Evolutionary conservation across 2,888 invertebrate genomes (phyloP).

Genomic region (Synergus itoensis): DNA sequence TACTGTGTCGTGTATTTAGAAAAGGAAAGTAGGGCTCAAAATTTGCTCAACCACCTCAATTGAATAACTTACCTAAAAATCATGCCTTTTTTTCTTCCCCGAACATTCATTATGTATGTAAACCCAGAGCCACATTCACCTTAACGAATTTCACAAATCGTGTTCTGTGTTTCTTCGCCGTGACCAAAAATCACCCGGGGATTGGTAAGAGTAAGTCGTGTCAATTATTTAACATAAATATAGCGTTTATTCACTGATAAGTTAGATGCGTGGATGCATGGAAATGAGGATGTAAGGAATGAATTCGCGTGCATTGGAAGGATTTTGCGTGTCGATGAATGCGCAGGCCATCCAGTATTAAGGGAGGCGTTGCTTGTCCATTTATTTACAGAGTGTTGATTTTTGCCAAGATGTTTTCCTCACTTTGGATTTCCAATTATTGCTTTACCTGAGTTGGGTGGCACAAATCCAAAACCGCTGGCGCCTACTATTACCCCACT

Average conservation of each 20-base stretch:
- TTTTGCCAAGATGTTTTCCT: constrained; percentile 58
- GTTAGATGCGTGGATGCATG: constrained; percentile 19
- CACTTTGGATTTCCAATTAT: constrained; percentile 56
- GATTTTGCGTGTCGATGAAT: constrained; percentile 23
- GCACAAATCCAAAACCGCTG: constrained; percentile 92
- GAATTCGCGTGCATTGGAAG: neutral
- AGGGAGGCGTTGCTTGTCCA: constrained; percentile 32
- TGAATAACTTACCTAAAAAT: neutral
- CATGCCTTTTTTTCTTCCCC: neutral
- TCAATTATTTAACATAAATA: constrained; percentile 25
- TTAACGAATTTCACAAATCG: neutral
- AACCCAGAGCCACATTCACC: constrained; percentile 1
- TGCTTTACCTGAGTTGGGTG: constrained; percentile 85
- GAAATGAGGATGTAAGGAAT: neutral
- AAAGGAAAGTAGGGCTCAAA: neutral
- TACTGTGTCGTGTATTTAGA: no score
- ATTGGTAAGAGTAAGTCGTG: neutral
- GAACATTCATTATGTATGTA: neutral
- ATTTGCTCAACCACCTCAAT: neutral
- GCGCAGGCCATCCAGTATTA: constrained; percentile 34
- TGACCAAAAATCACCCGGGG: constrained; percentile 9
- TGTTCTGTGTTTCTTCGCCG: neutral
- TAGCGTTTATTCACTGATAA: constrained; percentile 21
- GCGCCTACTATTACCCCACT: constrained; percentile 91
- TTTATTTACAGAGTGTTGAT: constrained; percentile 30